phyloP scores from a whole-genome alignment of 2,888 invertebrate genomes.

The Caenorhabditis sp. region DNA sequence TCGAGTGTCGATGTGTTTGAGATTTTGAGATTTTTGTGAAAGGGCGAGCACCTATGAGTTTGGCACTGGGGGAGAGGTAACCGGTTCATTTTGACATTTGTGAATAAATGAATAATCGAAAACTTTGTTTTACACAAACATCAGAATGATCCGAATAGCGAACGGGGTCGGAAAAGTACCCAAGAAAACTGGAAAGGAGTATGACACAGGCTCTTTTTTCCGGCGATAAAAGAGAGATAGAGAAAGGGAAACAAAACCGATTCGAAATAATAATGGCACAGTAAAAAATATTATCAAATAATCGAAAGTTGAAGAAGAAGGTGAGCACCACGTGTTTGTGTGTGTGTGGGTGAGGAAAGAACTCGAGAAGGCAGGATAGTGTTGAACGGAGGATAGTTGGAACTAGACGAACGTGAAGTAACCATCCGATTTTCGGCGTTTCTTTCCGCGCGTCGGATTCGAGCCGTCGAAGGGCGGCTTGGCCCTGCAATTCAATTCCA shows the following conservation, averaged over 20 bases:
- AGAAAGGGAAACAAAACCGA: constrained; percentile 14
- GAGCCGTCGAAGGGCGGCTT: constrained; percentile 78
- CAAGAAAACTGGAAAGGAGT: constrained; percentile 12
- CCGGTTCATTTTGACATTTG: too few relatives aligned
- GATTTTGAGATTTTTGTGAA: constrained; percentile 40
- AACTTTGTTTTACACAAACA: not conserved
- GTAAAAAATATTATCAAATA: constrained; percentile 39
- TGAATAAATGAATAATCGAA: not conserved
- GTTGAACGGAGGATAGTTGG: constrained; percentile 20
- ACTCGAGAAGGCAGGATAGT: constrained; percentile 23
- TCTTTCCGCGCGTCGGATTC: constrained; percentile 78
- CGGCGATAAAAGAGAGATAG: not conserved
- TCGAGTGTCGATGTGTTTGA: constrained; percentile 51
- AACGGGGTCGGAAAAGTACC: constrained; percentile 46
- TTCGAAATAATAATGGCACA: constrained; percentile 34
- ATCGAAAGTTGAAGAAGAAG: constrained; percentile 38
- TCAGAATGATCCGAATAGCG: not conserved
- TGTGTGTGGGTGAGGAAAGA: constrained; percentile 38
- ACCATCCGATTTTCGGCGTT: constrained; percentile 79
- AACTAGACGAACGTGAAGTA: constrained; percentile 79
- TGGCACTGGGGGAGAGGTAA: constrained; percentile 36
- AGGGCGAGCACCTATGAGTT: constrained; percentile 37
- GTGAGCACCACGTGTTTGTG: constrained; percentile 42
- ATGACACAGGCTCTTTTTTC: constrained; percentile 24
- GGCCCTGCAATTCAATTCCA: constrained; percentile 69